phyloP scores from a whole-genome alignment of 1,140 invertebrate genomes.

The Wiebesia pumilae region DNA sequence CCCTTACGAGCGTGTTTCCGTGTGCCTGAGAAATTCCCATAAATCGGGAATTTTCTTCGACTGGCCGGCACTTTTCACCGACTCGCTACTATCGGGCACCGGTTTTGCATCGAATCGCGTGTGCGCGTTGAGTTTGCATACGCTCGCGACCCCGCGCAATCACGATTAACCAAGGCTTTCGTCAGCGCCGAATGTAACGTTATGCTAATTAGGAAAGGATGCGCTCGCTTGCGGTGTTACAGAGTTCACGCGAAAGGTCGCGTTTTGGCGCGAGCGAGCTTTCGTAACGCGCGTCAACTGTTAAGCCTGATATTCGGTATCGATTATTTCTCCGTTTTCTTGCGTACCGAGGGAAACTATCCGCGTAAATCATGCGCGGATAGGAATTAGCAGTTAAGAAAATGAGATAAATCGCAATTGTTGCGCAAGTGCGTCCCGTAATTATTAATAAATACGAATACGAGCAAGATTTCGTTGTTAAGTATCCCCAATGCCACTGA shows the following conservation, averaged over 20 bases:
- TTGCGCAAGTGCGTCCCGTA: too few species aligned
- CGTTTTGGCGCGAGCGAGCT: neutral
- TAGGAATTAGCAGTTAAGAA: too few species aligned
- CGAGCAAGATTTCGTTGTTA: too few species aligned
- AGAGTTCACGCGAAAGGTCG: neutral
- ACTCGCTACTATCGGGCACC: neutral
- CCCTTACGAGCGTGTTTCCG: neutral
- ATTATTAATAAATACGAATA: too few species aligned
- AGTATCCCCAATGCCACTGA: too few species aligned
- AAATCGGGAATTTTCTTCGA: neutral
- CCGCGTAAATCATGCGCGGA: too few species aligned
- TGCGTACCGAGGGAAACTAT: too few species aligned
- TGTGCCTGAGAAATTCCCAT: neutral
- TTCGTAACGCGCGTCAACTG: neutral
- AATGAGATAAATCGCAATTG: too few species aligned
- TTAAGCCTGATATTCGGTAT: neutral
- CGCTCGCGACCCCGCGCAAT: neutral
- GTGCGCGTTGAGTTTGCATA: neutral
- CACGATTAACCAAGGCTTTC: neutral
- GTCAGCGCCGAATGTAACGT: constrained; percentile 30
- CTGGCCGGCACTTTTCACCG: neutral
- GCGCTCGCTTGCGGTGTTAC: neutral
- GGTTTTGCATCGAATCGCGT: neutral
- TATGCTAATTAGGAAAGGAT: constrained; percentile 15
- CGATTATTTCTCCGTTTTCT: too few species aligned